These are phyloP conservation scores for Echinops telfairi DNA, from an alignment of 2,113 vertebrate genomes.

Conservation along the genomic window DNA sequence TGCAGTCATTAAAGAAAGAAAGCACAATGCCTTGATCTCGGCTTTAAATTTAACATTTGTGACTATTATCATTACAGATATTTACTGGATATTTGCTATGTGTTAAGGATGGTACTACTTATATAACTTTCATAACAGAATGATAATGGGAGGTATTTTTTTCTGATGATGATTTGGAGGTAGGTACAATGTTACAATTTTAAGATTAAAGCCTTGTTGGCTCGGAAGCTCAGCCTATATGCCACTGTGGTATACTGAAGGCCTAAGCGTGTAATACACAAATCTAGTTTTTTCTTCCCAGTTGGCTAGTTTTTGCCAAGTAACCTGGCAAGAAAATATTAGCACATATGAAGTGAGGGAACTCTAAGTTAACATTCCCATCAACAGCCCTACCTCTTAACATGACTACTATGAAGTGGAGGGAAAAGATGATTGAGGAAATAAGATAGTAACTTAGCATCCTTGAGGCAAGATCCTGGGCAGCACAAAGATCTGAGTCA, in stretches of 20 bases:
- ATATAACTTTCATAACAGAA: background rate
- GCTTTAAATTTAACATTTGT: background rate
- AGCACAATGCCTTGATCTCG: background rate
- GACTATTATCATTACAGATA: conserved; percentile 19
- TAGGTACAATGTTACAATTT: background rate
- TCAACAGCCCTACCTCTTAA: background rate
- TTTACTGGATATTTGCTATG: background rate
- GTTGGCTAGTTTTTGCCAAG: conserved; percentile 50
- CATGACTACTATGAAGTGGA: background rate
- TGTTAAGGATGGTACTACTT: background rate
- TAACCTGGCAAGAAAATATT: conserved; percentile 69
- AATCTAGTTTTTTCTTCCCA: background rate
- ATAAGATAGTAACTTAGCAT: conserved; percentile 52
- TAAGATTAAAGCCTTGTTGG: conserved; percentile 3
- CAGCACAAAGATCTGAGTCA: conserved; percentile 36
- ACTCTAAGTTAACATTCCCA: conserved; percentile 66
- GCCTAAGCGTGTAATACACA: background rate
- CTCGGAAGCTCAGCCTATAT: background rate
- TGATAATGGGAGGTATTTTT: background rate
- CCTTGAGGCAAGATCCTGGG: conserved; percentile 70
- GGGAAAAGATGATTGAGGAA: background rate
- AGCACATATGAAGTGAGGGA: conserved; percentile 75
- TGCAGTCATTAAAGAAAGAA: background rate
- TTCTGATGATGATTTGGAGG: conserved; percentile 15
- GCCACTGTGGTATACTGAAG: background rate